Evolutionary conservation across 2,888 invertebrate genomes (phyloP).

Genomic region (Acrocyrtus sp.): DNA sequence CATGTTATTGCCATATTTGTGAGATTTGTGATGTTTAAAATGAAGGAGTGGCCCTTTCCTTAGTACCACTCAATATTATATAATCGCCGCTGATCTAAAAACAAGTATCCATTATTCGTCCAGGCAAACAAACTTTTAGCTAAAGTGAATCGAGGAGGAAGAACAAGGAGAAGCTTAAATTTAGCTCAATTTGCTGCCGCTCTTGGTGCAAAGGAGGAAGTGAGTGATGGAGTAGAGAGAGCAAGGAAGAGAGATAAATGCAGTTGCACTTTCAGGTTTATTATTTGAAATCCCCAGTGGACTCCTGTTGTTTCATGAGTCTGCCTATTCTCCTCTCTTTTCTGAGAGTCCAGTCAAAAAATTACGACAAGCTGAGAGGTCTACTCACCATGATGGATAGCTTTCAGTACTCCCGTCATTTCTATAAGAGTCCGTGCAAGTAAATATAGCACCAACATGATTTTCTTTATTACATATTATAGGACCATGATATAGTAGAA

Average conservation of each 20-base stretch:
- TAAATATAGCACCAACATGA: too few relatives aligned
- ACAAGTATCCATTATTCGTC: slow-evolving; percentile 12
- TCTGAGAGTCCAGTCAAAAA: slow-evolving; percentile 27
- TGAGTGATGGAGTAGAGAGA: slow-evolving; percentile 15
- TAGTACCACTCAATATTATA: slow-evolving; percentile 10
- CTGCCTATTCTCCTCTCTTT: neutral
- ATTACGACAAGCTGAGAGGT: slow-evolving; percentile 6
- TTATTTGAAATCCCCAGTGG: slow-evolving; percentile 44
- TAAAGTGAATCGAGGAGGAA: slow-evolving; percentile 1
- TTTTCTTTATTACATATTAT: too few relatives aligned
- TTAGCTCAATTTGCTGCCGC: too few relatives aligned
- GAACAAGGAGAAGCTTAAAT: neutral
- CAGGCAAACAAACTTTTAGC: neutral
- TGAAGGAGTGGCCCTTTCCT: neutral
- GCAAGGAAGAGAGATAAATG: slow-evolving; percentile 39
- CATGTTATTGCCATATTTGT: slow-evolving; percentile 10
- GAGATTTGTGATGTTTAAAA: slow-evolving; percentile 9
- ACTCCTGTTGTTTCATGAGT: slow-evolving; percentile 44
- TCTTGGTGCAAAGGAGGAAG: too few relatives aligned
- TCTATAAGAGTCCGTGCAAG: too few relatives aligned
- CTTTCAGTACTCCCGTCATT: too few relatives aligned
- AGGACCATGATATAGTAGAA: too few relatives aligned
- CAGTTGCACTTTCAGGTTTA: slow-evolving; percentile 44
- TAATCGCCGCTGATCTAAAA: slow-evolving; percentile 36
- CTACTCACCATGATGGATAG: slow-evolving; percentile 43